A percentile compares a stretch with the other conserved stretches of the same genome.
phyloP scores from a whole-genome alignment of 2,888 invertebrate species.

The Conus canariensis region DNA sequence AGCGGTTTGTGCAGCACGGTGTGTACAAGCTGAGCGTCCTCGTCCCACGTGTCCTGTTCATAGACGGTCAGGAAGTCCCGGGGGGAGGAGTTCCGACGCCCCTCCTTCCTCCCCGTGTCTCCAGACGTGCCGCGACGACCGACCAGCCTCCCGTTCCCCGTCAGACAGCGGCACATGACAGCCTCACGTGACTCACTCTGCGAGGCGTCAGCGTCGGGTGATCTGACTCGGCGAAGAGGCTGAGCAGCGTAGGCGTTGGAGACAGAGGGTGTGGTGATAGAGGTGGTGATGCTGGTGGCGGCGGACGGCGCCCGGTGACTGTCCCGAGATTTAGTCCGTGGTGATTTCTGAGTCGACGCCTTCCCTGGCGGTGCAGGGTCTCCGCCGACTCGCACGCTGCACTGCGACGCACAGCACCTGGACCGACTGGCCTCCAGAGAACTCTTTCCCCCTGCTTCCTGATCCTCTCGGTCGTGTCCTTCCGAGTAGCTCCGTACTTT shows the following conservation, averaged over 20 bases:
- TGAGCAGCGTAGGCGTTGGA: neutral
- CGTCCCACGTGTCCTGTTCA: slow-evolving; percentile 25
- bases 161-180: slow-evolving; percentile 18
- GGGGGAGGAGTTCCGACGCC: neutral
- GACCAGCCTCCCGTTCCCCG: neutral
- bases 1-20: slow-evolving; percentile 34
- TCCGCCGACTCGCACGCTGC: too few species aligned
- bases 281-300: neutral
- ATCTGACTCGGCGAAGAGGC: neutral
- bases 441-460: neutral
- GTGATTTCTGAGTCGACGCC: neutral
- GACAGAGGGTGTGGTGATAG: neutral
- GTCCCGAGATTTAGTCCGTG: neutral
- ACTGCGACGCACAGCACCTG: too few species aligned
- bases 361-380: neutral
- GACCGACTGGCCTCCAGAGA: too few species aligned
- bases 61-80: neutral
- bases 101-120: neutral
- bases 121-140: neutral
- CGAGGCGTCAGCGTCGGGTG: neutral
- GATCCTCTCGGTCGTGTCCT: neutral
- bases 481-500: neutral
- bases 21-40: slow-evolving; percentile 11
- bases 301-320: neutral
- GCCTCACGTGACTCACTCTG: neutral